Conservation (phyloP, 2,113 vertebrate genomes). For the Eurypyga helias region DNA sequence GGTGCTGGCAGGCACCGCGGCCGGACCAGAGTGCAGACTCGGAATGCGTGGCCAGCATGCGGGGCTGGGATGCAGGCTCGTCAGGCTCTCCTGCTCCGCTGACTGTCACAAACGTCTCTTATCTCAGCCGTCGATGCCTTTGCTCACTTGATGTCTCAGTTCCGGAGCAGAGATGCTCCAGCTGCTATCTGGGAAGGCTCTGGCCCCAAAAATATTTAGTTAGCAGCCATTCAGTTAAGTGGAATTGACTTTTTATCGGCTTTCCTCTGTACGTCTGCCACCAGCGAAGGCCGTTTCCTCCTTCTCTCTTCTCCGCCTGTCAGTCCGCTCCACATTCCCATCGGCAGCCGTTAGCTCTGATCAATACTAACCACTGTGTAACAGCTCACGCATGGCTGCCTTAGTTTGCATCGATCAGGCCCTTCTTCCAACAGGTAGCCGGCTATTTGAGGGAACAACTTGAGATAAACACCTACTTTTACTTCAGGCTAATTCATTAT, state of each 20-base stretch:
- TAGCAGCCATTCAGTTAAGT: constrained; percentile 95
- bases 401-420: constrained; percentile 86
- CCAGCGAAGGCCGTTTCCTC: constrained; percentile 85
- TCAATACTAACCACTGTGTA: constrained; percentile 90
- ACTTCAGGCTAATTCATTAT: constrained; percentile 65
- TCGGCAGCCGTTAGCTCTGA: constrained; percentile 91
- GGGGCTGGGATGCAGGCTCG: background rate
- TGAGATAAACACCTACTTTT: constrained; percentile 68
- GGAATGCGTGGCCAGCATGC: background rate
- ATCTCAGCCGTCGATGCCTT: constrained; percentile 29
- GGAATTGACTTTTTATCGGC: constrained; percentile 96
- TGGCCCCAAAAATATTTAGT: constrained; percentile 92
- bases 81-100: background rate
- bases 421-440: constrained; percentile 87
- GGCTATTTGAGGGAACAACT: constrained; percentile 62
- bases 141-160: constrained; percentile 83
- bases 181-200: constrained; percentile 66
- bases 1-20: background rate
- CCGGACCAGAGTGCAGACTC: background rate
- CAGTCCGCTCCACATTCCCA: constrained; percentile 86
- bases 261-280: constrained; percentile 88
- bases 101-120: background rate
- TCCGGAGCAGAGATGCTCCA: constrained; percentile 61
- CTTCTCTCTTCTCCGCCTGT: constrained; percentile 80
- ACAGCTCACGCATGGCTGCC: constrained; percentile 82